Evolutionary conservation across 2,888 invertebrate genomes (phyloP), one percentile per base, ranked within the genome.

Genomic region (Scaptomyza parva): DNA sequence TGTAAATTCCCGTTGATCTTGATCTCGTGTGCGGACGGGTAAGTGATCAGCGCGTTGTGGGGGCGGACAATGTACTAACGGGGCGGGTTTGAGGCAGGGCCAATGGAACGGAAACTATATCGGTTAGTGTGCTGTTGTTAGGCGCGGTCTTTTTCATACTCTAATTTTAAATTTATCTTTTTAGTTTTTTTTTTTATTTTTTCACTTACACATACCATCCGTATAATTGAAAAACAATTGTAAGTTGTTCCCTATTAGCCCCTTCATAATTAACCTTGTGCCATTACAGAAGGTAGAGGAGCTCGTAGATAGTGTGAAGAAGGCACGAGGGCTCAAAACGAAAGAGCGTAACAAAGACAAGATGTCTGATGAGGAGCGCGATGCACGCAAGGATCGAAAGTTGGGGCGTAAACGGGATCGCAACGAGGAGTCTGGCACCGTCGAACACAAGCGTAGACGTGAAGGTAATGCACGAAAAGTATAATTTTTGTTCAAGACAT

Each of bases 341-440:
- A 94, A 93, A 89, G 93, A 93, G 69, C 93, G 93, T 70, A 90
- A 95, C 75, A 90, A 95, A 91, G 92, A 94, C 90, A 93, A 95
- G 92, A 92, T 95, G 50, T 95, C 94, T 52, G 96, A 96, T 69
- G 96, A 96, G 90, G 96, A 96, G 86, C 94, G 96, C 88, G 96
- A 96, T 91, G 91, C 94, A 11, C 94, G 96, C 76, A 96, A 95
- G 92, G 96, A 96, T 91, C 94, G 96, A 89, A 96, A 96, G 92
- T 92, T 96, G 88, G 95, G 95, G 55, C 93, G 96, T 24, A 96
- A 96, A 91, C 93, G 96, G 92, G 96, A 96, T 89, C 94, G 96
- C 82, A 92, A 94, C 18, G 96, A 96, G 62, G 96, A 96, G 88
- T 92, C 94, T 0, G 90, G 93, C 26, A 89, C 93, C 33, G 92